Conservation (phyloP, 2,113 vertebrate species). For the Ardeotis arabs region DNA sequence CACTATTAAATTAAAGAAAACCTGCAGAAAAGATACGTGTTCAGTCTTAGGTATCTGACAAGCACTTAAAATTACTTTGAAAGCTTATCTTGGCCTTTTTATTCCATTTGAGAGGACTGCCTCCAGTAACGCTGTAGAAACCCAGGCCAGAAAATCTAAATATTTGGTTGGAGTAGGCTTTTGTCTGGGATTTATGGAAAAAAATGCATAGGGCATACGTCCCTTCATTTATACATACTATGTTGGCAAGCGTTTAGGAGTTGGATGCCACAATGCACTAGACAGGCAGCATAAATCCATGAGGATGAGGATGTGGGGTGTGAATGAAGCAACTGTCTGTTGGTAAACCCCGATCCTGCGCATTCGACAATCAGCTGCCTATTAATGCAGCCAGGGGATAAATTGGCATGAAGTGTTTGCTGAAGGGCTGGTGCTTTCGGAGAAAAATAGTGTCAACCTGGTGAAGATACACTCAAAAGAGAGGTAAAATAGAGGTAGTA, state of each 20-base stretch:
- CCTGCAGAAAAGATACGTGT: not conserved
- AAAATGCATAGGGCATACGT: not conserved
- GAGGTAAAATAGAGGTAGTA: not conserved
- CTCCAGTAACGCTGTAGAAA: not conserved
- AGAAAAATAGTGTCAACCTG: not conserved
- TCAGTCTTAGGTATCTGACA: not conserved
- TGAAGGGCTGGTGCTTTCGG: not conserved
- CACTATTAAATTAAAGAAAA: not conserved
- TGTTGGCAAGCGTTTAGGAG: not conserved
- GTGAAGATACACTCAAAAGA: not conserved
- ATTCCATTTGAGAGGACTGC: not conserved
- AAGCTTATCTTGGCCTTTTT: not conserved
- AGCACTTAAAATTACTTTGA: not conserved
- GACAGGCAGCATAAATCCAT: not conserved
- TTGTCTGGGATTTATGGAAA: not conserved
- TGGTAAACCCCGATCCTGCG: not conserved
- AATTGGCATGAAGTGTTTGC: not conserved
- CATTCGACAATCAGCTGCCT: fast-evolving
- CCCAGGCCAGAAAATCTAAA: not conserved
- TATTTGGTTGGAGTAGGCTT: not conserved
- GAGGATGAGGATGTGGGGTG: not conserved
- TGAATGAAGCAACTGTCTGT: not conserved
- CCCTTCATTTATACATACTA: not conserved
- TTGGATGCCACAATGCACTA: not conserved
- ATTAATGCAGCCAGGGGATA: not conserved